Base-by-base conservation (phyloP, 1,140 invertebrate genomes). In the Scaptodrosophila lebanonensis region DNA sequence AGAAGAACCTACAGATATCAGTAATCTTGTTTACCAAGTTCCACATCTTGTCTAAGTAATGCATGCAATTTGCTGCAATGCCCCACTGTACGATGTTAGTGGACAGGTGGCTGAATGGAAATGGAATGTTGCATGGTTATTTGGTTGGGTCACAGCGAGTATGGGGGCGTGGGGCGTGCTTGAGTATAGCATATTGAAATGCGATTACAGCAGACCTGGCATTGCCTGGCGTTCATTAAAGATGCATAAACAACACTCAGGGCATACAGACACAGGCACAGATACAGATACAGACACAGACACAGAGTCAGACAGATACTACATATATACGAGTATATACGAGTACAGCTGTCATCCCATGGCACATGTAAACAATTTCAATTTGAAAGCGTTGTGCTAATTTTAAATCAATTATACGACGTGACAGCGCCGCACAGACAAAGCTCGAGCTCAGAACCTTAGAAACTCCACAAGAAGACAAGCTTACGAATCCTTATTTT, bases 391-490 rank as follows among this genome's bases (percentile, higher is more conserved):
- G 64, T 73, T 77, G 73, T 77, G 72, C 72, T 77, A 77, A 77
- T 79, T 77, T 79, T 72, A 77, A 77, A 77, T 77, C 72, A 77
- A 77, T 77, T 77, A 77, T 68, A 79, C 45, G 64, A 79, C 72
- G 64, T 79, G 72, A 67, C 62, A 51, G 29, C 73, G 67, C 51
- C 73, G 67, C 67, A 72, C 67, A 66, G 53, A 43, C 25, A 54
- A 17, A 61, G 36, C 58, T 29, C 50, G 54, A 61, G 53, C 33
- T 47, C 29, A 51, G 47, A 51, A 51, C 6, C 18, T 18, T 40
- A 33, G 35, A 50, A 13, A 27, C 44, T 5, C 12, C 16, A n/a
- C n/a, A n/a, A n/a, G n/a, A n/a, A n/a, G n/a, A n/a, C n/a, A n/a
- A n/a, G n/a, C n/a, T n/a, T n/a, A n/a, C n/a, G n/a, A n/a, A n/a